Percentiles rank a stretch among this genome's conserved stretches.
Conservation (phyloP, 2,113 vertebrate genomes). For the human (Homo sapiens) region GRCh38 chr1:35684001-35684500, state of each 20-base stretch:
- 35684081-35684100: constrained; percentile 88
- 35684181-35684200: constrained; percentile 64
- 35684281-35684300: not conserved
- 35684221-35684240: constrained; percentile 35
- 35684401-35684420: not conserved
- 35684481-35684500: not conserved
- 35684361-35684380: not conserved
- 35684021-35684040: constrained; percentile 73
- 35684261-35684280: not conserved
- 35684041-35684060: constrained; percentile 85
- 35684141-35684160: constrained; percentile 85
- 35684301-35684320: not conserved
- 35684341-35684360: not conserved
- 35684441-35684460: not conserved
- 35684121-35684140: constrained; percentile 80
- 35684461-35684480: not conserved
- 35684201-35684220: not conserved
- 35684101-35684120: constrained; percentile 88
- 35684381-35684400: not conserved
- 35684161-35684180: constrained; percentile 76
- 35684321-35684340: not conserved
- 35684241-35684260: not conserved
- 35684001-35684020: constrained; percentile 5
- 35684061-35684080: constrained; percentile 86
- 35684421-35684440: not conserved